phyloP scores from a whole-genome alignment of 2,888 invertebrate genomes.

The Drosophila anomelani region DNA sequence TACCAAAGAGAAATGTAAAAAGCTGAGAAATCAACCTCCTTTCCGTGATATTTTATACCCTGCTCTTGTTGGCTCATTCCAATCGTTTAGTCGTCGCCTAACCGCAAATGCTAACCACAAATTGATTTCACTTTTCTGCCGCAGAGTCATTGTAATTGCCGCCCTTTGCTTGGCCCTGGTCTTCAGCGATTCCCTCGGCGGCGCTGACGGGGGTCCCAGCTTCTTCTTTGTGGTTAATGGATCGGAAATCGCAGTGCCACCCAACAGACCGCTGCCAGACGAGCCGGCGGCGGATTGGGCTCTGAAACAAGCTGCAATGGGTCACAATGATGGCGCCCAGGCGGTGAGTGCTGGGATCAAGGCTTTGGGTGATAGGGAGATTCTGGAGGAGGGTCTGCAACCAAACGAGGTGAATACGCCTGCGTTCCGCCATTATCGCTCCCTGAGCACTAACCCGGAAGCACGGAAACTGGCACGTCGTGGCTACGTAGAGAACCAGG shows the following conservation, averaged over 20 bases:
- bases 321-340: slow-evolving; percentile 68
- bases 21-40: background rate
- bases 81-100: slow-evolving; percentile 41
- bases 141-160: slow-evolving; percentile 75
- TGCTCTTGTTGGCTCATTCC: background rate
- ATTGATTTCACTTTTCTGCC: slow-evolving; percentile 53
- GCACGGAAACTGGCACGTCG: slow-evolving; percentile 88
- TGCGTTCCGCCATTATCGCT: slow-evolving; percentile 89
- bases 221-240: slow-evolving; percentile 61
- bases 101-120: slow-evolving; percentile 32
- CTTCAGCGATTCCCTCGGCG: slow-evolving; percentile 52
- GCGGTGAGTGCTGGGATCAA: slow-evolving; percentile 87
- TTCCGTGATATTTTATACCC: slow-evolving; percentile 3
- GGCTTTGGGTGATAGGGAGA: slow-evolving; percentile 86
- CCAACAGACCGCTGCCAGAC: slow-evolving; percentile 69
- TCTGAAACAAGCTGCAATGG: slow-evolving; percentile 49
- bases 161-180: slow-evolving; percentile 70
- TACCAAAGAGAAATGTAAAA: background rate
- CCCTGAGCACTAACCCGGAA: slow-evolving; percentile 87
- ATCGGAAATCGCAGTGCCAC: slow-evolving; percentile 18
- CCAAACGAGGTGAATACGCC: slow-evolving; percentile 87
- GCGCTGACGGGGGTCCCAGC: slow-evolving; percentile 38
- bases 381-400: slow-evolving; percentile 85
- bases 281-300: slow-evolving; percentile 75
- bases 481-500: slow-evolving; percentile 89